Conservation (phyloP, 2,888 invertebrate genomes). For the Autographa gamma region DNA sequence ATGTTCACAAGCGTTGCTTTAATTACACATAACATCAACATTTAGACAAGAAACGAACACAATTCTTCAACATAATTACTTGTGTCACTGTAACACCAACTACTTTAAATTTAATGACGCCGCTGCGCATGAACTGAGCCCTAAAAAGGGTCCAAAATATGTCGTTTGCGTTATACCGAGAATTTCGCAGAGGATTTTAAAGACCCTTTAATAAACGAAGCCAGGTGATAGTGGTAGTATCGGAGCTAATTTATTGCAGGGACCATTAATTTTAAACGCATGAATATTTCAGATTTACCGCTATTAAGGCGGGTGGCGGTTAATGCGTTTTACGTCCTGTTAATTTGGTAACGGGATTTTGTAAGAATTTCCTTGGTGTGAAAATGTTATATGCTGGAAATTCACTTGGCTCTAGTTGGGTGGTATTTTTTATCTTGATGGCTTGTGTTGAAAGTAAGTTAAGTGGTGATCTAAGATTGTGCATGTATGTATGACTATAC, state of each 20-base stretch:
- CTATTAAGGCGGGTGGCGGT: slow-evolving; percentile 44
- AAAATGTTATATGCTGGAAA: slow-evolving; percentile 21
- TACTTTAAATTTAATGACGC: slow-evolving; percentile 51
- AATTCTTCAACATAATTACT: slow-evolving; percentile 28
- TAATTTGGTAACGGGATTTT: slow-evolving; percentile 50
- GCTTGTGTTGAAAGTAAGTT: no score
- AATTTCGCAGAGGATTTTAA: slow-evolving; percentile 60
- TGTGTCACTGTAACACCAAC: slow-evolving; percentile 35
- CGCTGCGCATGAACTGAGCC: slow-evolving; percentile 49
- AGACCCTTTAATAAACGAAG: slow-evolving; percentile 55
- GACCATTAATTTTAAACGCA: slow-evolving; percentile 57
- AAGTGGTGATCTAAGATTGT: no score
- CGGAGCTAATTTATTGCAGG: slow-evolving; percentile 59
- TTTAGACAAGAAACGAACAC: slow-evolving; percentile 37
- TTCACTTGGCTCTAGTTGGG: not conserved
- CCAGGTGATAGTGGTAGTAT: slow-evolving; percentile 60
- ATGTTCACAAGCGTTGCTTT: not conserved
- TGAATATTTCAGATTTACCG: slow-evolving; percentile 58
- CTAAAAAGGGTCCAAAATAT: slow-evolving; percentile 60
- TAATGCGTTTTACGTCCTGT: slow-evolving; percentile 59
- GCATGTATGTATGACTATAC: no score
- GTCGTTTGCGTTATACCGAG: slow-evolving; percentile 57
- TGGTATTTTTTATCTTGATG: not conserved
- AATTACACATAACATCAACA: slow-evolving; percentile 1
- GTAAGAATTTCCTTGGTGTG: slow-evolving; percentile 30